phyloP scores from a whole-genome alignment of 2,888 invertebrate species.

The Serripes groenlandicus region DNA sequence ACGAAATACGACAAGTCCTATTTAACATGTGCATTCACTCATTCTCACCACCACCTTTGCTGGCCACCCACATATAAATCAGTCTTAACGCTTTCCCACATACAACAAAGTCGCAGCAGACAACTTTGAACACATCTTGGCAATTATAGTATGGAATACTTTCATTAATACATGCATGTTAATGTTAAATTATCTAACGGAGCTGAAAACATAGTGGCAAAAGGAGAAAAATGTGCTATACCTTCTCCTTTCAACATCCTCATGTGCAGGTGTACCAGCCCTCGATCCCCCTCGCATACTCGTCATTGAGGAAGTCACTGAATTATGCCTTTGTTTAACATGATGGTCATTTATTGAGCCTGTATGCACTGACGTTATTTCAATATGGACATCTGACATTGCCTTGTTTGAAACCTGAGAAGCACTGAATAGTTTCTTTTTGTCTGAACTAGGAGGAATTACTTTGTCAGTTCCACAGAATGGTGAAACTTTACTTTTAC shows the following conservation, averaged over 20 bases:
- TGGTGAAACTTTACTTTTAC: conserved; percentile 67
- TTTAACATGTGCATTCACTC: too few species aligned
- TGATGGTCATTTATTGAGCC: conserved; percentile 5
- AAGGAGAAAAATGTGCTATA: conserved; percentile 22
- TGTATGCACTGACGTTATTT: conserved; percentile 49
- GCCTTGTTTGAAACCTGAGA: conserved; percentile 49
- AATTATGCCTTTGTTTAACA: conserved; percentile 35
- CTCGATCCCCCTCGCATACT: conserved; percentile 65
- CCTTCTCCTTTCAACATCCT: conserved; percentile 65
- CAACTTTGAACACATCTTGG: too few species aligned
- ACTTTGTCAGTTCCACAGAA: conserved; percentile 68
- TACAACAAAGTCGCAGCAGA: too few species aligned
- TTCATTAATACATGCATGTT: too few species aligned
- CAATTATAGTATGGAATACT: too few species aligned
- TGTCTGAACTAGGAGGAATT: conserved; percentile 30
- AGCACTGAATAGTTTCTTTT: conserved; percentile 56
- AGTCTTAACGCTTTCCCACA: too few species aligned
- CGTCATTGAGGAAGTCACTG: conserved; percentile 68
- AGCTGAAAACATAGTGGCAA: background rate
- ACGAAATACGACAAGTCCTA: too few species aligned
- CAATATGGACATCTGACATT: conserved; percentile 62
- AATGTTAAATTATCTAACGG: too few species aligned
- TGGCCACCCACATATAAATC: too few species aligned
- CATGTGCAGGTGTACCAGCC: conserved; percentile 72
- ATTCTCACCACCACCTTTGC: too few species aligned